Evolutionary conservation across 1,140 invertebrate species (phyloP), one percentile per base, ranked within the genome.

Genomic region (Drosophila nannoptera): DNA sequence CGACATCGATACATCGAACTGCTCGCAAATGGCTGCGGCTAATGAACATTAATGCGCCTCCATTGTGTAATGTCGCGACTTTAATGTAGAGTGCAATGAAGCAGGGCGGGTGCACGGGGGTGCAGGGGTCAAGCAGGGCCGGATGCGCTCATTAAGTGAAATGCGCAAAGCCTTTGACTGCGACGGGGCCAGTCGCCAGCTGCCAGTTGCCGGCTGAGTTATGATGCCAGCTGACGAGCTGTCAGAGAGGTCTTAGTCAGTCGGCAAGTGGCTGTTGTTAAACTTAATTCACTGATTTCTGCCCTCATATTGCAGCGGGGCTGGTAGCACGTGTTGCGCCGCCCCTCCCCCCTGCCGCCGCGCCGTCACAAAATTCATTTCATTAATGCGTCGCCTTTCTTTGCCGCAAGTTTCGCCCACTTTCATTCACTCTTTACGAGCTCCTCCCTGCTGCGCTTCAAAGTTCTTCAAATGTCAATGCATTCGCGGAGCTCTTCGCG

Each of bases 21-120:
- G 14, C 40, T 43, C n/a, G 38, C 38, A 56, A 77, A 63, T 69
- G 32, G 35, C 43, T 49, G 50, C 33, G 5, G 40, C 70, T 81
- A 81, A 86, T 81, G 81, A 77, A 77, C 73, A 77, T 77, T 86
- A 86, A 86, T 86, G 77, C 45, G 68, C 75, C 64, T 71, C 61
- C 64, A 82, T 78, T 78, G 73, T 80, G 73, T 84, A 80, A 86
- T 81, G 81, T 81, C 77, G 77, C 80, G 77, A 84, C 81, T 86
- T 81, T 86, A 86, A 86, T 87, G 68, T 87, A 81, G 75, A 81
- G 82, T 86, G 81, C 81, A 86, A 86, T 86, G 73, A 86, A 86
- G 81, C 81, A 86, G 49, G 59, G 50, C 29, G 38, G 58, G 63
- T 56, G 53, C 36, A 33, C 42, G 8, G 7, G 52, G 36, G 16